These are phyloP conservation scores for Nannoperca australis DNA, from an alignment of 2,797 vertebrate genomes.

Conservation along the genomic window DNA sequence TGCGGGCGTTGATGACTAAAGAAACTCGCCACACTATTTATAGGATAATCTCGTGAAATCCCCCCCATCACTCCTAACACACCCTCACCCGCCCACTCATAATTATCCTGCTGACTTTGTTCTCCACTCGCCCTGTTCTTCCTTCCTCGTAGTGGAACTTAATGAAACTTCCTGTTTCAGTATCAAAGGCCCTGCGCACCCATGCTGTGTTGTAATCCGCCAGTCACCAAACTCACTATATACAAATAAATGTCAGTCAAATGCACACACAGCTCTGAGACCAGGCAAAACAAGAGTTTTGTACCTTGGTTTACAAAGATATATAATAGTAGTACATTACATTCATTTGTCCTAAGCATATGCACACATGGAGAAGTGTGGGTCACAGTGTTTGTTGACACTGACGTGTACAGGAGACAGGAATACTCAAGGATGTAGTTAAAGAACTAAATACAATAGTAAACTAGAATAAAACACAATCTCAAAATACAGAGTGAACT, in stretches of 20 bases:
- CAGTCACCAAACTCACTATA: neutral
- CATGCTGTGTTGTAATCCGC: neutral
- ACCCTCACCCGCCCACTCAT: slow-evolving; percentile 37
- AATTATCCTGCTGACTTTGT: slow-evolving; percentile 64
- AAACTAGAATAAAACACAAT: neutral
- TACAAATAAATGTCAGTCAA: neutral
- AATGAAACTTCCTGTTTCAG: slow-evolving; percentile 65
- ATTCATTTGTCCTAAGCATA: too few species aligned
- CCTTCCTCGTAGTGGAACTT: slow-evolving; percentile 24
- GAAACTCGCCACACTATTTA: slow-evolving; percentile 60
- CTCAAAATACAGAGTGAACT: neutral
- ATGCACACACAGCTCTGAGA: neutral
- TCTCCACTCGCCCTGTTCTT: slow-evolving; percentile 28
- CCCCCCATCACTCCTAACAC: slow-evolving; percentile 16
- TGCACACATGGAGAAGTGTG: too few species aligned
- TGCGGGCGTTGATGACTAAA: slow-evolving; percentile 40
- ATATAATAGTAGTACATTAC: too few species aligned
- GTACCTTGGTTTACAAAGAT: too few species aligned
- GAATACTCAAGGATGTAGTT: neutral
- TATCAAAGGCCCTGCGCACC: slow-evolving; percentile 9
- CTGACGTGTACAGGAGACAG: neutral
- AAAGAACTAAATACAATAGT: neutral
- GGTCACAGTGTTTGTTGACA: too few species aligned
- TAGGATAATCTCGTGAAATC: slow-evolving; percentile 59
- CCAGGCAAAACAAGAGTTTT: neutral